These are phyloP conservation scores for Sorex araneus DNA, from an alignment of 2,113 vertebrate genomes.

Conservation along the genomic window DNA sequence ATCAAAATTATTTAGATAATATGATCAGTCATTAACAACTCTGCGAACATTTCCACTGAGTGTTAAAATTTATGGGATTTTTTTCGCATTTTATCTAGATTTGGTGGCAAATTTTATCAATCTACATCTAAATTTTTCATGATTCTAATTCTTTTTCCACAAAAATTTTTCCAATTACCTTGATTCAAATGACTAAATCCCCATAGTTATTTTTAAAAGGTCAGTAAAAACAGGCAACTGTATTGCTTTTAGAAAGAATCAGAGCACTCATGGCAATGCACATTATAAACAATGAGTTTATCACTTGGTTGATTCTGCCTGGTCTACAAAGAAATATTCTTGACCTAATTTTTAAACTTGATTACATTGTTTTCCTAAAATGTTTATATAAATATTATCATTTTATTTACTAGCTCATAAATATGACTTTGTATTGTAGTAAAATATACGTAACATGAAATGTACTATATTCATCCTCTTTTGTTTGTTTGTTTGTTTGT, in stretches of 20 bases:
- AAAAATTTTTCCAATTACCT: background rate
- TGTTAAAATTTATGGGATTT: background rate
- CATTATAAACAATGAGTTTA: background rate
- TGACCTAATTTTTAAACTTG: background rate
- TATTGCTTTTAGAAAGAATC: background rate
- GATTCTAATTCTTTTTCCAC: conserved; percentile 37
- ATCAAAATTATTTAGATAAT: background rate
- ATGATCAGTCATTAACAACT: conserved; percentile 14
- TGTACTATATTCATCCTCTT: too few relatives aligned
- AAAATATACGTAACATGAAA: too few relatives aligned
- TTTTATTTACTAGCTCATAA: background rate
- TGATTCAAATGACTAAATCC: conserved; percentile 30
- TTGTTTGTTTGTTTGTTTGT: too few relatives aligned
- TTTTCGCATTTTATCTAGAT: conserved; percentile 37
- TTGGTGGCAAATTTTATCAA: conserved; percentile 33
- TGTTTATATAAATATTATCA: background rate
- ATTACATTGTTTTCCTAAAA: background rate
- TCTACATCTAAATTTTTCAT: background rate
- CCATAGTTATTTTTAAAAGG: background rate
- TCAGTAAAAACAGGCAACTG: background rate
- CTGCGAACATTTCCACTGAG: background rate
- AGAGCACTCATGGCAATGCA: background rate
- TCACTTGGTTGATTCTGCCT: background rate
- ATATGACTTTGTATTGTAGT: too few relatives aligned
- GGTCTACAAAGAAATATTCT: background rate